A percentile compares a stretch with the other conserved stretches of the same genome.
Evolutionary conservation across 2,888 invertebrate species (phyloP).

Genomic region (Microctonus brassicae): DNA sequence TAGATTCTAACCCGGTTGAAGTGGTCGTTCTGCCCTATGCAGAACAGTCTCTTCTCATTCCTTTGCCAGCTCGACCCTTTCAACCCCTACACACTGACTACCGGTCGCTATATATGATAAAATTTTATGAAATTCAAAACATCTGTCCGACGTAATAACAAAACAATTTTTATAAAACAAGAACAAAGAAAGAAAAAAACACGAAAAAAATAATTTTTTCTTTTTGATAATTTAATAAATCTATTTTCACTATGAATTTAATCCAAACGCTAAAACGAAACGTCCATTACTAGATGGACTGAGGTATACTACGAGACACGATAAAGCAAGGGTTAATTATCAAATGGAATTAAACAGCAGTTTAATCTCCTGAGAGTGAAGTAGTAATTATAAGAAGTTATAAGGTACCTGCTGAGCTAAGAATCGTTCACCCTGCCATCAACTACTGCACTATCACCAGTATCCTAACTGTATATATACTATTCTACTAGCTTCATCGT

Average conservation of each 20-base stretch:
- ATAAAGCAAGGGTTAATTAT: constrained; percentile 64
- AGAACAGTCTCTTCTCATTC: constrained; percentile 43
- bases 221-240: constrained; percentile 28
- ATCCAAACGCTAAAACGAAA: neutral
- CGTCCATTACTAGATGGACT: neutral
- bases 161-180: constrained; percentile 36
- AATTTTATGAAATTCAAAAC: constrained; percentile 17
- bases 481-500: constrained; percentile 23
- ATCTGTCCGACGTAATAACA: constrained; percentile 47
- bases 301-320: constrained; percentile 41
- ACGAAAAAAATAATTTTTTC: no score
- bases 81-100: neutral
- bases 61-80: constrained; percentile 24
- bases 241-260: neutral
- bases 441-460: constrained; percentile 30
- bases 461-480: neutral
- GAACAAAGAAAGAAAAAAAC: constrained; percentile 27
- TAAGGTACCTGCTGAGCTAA: constrained; percentile 49
- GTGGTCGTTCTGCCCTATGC: constrained; percentile 48
- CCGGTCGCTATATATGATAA: neutral
- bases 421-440: constrained; percentile 30
- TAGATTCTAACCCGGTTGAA: constrained; percentile 51
- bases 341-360: constrained; percentile 67
- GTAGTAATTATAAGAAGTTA: constrained; percentile 66
- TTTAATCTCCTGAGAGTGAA: constrained; percentile 52